Percentiles rank a stretch among this genome's conserved stretches.
These are phyloP conservation scores for Parauchenoglanis punctatus DNA, from an alignment of 2,797 vertebrate genomes.

Conservation along the genomic window DNA sequence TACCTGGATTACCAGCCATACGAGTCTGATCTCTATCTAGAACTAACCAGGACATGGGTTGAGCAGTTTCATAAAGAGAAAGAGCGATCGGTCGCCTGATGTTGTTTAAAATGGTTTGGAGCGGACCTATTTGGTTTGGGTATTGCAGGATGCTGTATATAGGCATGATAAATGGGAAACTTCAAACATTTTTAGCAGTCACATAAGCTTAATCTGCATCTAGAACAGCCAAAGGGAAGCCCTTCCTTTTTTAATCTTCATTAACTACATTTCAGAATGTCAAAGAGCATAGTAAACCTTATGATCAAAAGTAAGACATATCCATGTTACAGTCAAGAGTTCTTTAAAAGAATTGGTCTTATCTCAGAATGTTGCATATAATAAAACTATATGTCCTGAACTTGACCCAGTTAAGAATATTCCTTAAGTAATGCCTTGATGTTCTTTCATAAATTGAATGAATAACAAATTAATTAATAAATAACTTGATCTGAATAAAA, in stretches of 20 bases:
- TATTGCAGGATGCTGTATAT: not conserved
- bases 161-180: not conserved
- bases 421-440: not conserved
- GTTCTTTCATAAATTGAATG: not conserved
- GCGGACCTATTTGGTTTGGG: not conserved
- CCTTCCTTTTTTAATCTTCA: not conserved
- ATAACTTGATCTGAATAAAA: not conserved
- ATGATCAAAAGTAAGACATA: not conserved
- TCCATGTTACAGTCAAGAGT: not conserved
- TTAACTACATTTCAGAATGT: not conserved
- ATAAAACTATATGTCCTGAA: not conserved
- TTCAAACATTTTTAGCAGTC: not conserved
- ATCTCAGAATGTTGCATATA: not conserved
- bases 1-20: slow-evolving; percentile 87
- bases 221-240: not conserved
- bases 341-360: not conserved
- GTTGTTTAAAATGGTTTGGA: not conserved
- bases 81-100: slow-evolving; percentile 85
- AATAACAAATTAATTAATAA: not conserved
- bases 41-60: slow-evolving; percentile 85
- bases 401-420: not conserved
- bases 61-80: slow-evolving; percentile 88
- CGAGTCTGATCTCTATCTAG: slow-evolving; percentile 79
- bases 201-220: not conserved
- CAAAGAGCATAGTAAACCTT: not conserved